Conservation (phyloP, 1,140 invertebrate genomes). For the Schmidtea mediterranea region DNA sequence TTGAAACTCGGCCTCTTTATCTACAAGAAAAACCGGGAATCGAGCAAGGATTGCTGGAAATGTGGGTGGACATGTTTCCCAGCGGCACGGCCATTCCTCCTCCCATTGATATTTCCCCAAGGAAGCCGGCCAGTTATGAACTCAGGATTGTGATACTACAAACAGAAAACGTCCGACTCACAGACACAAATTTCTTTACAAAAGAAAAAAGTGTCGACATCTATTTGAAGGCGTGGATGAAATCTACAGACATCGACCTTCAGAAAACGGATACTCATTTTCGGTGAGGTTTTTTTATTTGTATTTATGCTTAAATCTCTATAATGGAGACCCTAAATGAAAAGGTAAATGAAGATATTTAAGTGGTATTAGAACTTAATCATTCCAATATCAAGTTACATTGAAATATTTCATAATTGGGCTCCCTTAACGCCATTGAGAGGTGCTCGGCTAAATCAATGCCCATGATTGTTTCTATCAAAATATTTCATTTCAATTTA, state of each 20-base stretch:
- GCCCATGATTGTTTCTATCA: too few relatives aligned
- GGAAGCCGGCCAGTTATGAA: slow-evolving; percentile 59
- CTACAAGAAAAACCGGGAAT: slow-evolving; percentile 62
- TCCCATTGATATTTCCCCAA: slow-evolving; percentile 51
- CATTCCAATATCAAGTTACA: too few relatives aligned
- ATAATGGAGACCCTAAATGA: too few relatives aligned
- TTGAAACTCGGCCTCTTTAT: slow-evolving; percentile 54
- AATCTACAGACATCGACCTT: slow-evolving; percentile 48
- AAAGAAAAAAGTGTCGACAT: slow-evolving; percentile 79
- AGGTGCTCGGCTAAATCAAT: too few relatives aligned
- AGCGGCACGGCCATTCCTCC: slow-evolving; percentile 53
- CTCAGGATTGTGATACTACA: slow-evolving; percentile 65
- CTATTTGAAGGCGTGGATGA: slow-evolving; percentile 70
- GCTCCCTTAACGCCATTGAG: too few relatives aligned
- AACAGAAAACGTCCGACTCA: slow-evolving; percentile 60
- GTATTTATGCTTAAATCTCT: too few relatives aligned
- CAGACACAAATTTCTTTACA: slow-evolving; percentile 66
- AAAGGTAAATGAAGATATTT: too few relatives aligned
- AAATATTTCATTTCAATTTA: background rate
- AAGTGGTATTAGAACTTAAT: too few relatives aligned
- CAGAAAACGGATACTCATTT: slow-evolving; percentile 59
- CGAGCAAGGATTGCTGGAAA: slow-evolving; percentile 63
- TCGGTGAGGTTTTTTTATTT: slow-evolving; percentile 14
- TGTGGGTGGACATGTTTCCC: slow-evolving; percentile 81
- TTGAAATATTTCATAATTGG: too few relatives aligned